Base-by-base conservation (phyloP, 2,888 invertebrate genomes). In the Pammene fasciana region DNA sequence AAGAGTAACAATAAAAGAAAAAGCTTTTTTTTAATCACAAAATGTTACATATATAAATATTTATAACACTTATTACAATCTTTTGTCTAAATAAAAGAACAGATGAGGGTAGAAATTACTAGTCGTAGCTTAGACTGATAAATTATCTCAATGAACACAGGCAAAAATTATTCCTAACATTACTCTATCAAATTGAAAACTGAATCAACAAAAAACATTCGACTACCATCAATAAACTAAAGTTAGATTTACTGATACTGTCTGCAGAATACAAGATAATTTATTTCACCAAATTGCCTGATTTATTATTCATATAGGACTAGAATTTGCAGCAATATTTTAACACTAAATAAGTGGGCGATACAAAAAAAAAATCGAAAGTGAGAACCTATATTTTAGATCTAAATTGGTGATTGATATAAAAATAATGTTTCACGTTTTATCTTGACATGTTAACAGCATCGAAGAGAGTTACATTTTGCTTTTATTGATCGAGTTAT, bases 251-350 rank as follows among this genome's bases (percentile, higher is more conserved):
- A 34, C 65, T 9, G 54, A 60, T 46, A 55, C 65, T 5, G 46
- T 50, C 52, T 57, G 52, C 13, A 14, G 11, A n/a, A 41, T 61
- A 36, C 4, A 54, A 26, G 54, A 13, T 14, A 26, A 65, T 70
- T 65, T 57, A 68, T 65, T 65, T 55, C 55, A 36, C 54, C 41
- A 48, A 67, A 65, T 65, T 48, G 41, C 60, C 55, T 34, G 18
- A 70, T 54, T 54, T 65, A 64, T 54, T 70, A 70, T 70, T 70
- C 70, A 65, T 65, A 9, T 14, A 70, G 7, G 36, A 54, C 65
- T 65, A 65, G 65, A 65, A 65, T 70, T 70, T 70, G 45, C 41
- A 34, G 34, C 65, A 9, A 65, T 65, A 70, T 48, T 60, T 70
- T 43, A 57, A 10, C 43, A 38, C n/a, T 46, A 41, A 68, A 70